Evolutionary conservation across 53 echinoderm and acorn worm species (phyloP).

Genomic region (Mesocentrotus franciscanus): DNA sequence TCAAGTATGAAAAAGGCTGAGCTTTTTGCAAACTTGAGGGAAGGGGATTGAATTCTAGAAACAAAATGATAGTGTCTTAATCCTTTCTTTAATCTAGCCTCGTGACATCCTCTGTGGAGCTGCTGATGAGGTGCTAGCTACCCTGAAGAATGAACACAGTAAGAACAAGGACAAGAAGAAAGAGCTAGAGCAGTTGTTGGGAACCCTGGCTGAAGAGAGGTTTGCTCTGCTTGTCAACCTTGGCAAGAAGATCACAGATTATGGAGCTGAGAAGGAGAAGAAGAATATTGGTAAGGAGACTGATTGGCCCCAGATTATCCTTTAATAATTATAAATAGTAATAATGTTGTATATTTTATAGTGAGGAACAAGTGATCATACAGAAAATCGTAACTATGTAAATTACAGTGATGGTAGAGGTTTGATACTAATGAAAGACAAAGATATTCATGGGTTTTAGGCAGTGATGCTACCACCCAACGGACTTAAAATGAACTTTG

Average conservation of each 20-base stretch:
- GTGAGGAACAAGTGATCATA: too few species aligned
- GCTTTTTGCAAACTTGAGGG: too few species aligned
- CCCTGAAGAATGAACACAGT: conserved; percentile 90
- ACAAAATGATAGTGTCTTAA: not conserved
- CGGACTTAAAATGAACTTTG: too few species aligned
- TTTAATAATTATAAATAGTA: not conserved
- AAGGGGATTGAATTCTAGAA: too few species aligned
- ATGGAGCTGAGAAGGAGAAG: conserved; percentile 94
- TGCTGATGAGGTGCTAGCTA: conserved; percentile 94
- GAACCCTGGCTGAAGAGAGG: conserved; percentile 88
- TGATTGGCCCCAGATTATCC: not conserved
- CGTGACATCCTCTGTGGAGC: conserved; percentile 98
- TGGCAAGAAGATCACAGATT: conserved; percentile 99
- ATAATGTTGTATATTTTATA: too few species aligned
- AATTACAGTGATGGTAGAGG: too few species aligned
- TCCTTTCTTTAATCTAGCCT: conserved; percentile 67
- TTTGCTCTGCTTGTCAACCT: conserved; percentile 95
- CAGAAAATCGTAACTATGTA: too few species aligned
- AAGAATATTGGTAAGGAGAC: conserved; percentile 86
- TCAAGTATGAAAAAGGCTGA: too few species aligned
- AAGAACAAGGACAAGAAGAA: conserved; percentile 96
- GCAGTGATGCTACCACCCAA: too few species aligned
- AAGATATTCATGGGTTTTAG: too few species aligned
- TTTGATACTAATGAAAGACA: too few species aligned
- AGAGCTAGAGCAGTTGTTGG: conserved; percentile 87